Conservation (phyloP, 2,113 vertebrate genomes). For the Phalacrocorax pelagicus region DNA sequence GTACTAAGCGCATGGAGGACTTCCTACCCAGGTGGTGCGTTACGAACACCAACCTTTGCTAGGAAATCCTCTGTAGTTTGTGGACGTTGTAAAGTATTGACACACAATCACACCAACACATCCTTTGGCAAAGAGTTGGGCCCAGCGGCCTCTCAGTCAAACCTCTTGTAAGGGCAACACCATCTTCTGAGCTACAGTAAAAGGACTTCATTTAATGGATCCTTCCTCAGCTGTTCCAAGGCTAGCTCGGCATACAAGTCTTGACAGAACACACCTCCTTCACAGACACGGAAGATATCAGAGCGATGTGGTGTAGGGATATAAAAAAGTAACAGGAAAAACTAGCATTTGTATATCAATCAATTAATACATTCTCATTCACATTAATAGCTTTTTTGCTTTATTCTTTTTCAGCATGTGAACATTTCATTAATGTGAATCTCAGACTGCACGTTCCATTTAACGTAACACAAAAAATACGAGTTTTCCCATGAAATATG, state of each 20-base stretch:
- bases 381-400: neutral
- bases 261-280: neutral
- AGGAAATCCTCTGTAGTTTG: neutral
- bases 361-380: neutral
- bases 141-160: neutral
- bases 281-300: neutral
- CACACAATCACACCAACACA: neutral
- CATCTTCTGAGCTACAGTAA: neutral
- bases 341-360: neutral
- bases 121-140: neutral
- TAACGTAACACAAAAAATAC: neutral
- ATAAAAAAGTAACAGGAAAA: neutral
- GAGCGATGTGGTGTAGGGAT: neutral
- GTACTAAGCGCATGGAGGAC: accelerated
- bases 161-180: neutral
- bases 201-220: neutral
- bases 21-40: neutral
- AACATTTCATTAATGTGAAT: neutral
- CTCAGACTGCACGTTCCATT: neutral
- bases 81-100: neutral
- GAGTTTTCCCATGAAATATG: neutral
- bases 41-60: neutral
- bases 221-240: neutral
- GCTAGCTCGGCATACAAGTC: neutral
- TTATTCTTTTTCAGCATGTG: neutral